These are phyloP conservation scores for Poliocrania exsul DNA, from an alignment of 2,797 vertebrate genomes.

Conservation along the genomic window DNA sequence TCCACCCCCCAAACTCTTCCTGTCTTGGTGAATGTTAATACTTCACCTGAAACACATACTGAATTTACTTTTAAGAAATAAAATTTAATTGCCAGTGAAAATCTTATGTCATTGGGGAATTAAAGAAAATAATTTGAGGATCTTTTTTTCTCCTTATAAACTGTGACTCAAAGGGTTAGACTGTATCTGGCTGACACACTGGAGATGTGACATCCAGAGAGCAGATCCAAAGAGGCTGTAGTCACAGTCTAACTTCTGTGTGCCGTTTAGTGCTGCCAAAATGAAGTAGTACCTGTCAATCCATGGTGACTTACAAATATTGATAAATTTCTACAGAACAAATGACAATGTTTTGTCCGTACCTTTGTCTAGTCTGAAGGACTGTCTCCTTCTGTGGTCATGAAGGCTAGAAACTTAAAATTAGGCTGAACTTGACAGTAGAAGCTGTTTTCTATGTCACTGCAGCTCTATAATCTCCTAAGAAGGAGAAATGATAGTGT, in stretches of 20 bases:
- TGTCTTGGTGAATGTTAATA: neutral
- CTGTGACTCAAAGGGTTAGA: neutral
- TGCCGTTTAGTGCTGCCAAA: neutral
- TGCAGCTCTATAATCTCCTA: neutral
- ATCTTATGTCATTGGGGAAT: neutral
- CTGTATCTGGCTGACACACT: neutral
- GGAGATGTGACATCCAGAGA: neutral
- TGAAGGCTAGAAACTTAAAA: neutral
- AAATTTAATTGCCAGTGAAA: neutral
- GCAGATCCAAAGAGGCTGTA: neutral
- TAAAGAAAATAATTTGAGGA: neutral
- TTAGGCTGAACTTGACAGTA: neutral
- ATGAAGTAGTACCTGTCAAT: neutral
- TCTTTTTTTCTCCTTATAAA: neutral
- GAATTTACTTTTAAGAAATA: neutral
- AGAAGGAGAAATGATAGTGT: neutral
- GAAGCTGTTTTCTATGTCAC: neutral
- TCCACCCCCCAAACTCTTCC: neutral
- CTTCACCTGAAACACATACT: neutral
- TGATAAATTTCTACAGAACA: neutral
- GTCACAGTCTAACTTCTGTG: neutral
- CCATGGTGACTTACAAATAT: neutral
- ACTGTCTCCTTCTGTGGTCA: neutral
- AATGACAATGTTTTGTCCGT: neutral
- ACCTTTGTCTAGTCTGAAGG: neutral